Evolutionary conservation across 2,888 invertebrate species (phyloP).

Genomic region (Ryuthela nishihirai): DNA sequence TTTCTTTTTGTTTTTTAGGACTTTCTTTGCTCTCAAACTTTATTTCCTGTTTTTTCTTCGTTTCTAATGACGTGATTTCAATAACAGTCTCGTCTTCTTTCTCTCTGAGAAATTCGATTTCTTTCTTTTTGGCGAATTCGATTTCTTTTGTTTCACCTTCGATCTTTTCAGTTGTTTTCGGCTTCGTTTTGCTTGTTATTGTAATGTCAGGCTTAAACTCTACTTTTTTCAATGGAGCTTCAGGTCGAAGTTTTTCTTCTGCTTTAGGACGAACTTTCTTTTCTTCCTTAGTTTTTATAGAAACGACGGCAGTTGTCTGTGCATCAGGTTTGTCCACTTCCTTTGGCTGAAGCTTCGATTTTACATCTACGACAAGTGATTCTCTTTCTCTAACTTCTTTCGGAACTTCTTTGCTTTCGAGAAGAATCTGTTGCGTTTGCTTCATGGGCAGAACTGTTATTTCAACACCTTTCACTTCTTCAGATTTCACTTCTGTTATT

Average conservation of each 20-base stretch:
- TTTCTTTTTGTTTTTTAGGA: slow-evolving; percentile 22
- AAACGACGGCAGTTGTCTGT: background rate
- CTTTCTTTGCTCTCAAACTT: slow-evolving; percentile 12
- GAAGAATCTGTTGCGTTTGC: slow-evolving; percentile 22
- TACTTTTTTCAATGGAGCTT: background rate
- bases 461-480: slow-evolving; percentile 17
- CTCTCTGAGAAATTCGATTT: no score
- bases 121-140: background rate
- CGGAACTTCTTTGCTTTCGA: slow-evolving; percentile 28
- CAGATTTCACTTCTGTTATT: slow-evolving; percentile 12
- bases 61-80: slow-evolving; percentile 9
- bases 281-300: slow-evolving; percentile 11
- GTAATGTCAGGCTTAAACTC: background rate
- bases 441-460: slow-evolving; percentile 21
- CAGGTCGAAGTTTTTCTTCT: slow-evolving; percentile 11
- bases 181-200: background rate
- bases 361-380: background rate
- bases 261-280: background rate
- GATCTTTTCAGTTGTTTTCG: background rate
- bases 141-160: background rate
- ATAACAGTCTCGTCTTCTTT: slow-evolving; percentile 8
- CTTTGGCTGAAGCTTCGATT: slow-evolving; percentile 3
- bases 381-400: slow-evolving; percentile 17
- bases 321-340: slow-evolving; percentile 6
- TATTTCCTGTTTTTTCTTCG: slow-evolving; percentile 16